Percentiles rank a stretch among this genome's conserved stretches.
These are phyloP conservation scores for Leuctra nigra DNA, from an alignment of 2,888 invertebrate genomes.

Conservation along the genomic window DNA sequence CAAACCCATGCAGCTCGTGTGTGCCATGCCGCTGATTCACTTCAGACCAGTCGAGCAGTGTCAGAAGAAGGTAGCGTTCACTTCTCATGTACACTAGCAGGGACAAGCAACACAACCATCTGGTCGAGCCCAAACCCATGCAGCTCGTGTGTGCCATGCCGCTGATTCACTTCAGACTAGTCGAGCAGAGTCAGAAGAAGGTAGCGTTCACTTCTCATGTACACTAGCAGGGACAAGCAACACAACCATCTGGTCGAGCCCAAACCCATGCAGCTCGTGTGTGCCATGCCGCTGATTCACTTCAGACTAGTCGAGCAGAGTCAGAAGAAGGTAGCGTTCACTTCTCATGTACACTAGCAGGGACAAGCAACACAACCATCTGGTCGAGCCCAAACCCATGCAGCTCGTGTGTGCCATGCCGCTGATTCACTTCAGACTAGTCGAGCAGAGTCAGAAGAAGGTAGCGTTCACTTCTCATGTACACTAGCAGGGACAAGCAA, in stretches of 20 bases:
- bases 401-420: conserved; percentile 76
- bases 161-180: conserved; percentile 62
- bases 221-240: conserved; percentile 77
- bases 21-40: conserved; percentile 73
- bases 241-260: conserved; percentile 69
- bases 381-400: conserved; percentile 81
- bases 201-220: too few species aligned
- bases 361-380: conserved; percentile 63
- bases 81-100: too few species aligned
- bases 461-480: too few species aligned
- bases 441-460: conserved; percentile 38
- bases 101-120: conserved; percentile 63
- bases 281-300: conserved; percentile 73
- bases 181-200: conserved; percentile 38
- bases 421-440: conserved; percentile 62
- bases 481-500: conserved; percentile 77
- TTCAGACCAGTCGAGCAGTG: conserved; percentile 48
- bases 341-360: too few species aligned
- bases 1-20: conserved; percentile 78
- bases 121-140: conserved; percentile 81
- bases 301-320: conserved; percentile 48
- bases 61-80: too few species aligned
- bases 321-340: too few species aligned
- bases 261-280: conserved; percentile 78
- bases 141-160: conserved; percentile 76